Base-by-base conservation (phyloP, 2,797 vertebrate genomes). In the Iguana delicatissima region DNA sequence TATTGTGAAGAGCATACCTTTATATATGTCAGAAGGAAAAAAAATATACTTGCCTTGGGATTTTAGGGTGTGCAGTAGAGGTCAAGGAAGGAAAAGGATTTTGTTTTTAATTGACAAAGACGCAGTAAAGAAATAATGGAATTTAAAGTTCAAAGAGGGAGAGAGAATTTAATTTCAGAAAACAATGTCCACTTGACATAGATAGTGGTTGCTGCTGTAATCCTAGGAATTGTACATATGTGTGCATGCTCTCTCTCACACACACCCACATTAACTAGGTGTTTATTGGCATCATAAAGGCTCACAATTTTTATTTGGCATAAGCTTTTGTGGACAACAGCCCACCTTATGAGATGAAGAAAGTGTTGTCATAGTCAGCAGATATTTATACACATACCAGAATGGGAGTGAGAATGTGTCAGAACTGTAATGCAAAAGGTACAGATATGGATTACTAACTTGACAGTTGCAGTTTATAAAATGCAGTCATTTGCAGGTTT, bases 1-100 rank as follows among this genome's bases (percentile, higher is more conserved):
- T 81, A 72, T 83, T 67, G 62, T 86, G 73, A 93, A 73, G 55
- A 87, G 89, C 29, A 38, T 50, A 93, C 46, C 81, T 84, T 57
- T 88, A 84, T 64, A 1, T 90, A 85, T 84, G 88, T 38, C n/a
- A 38, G 93, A 79, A 46, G 89, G 92, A 88, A 85, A 20, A 20
- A 91, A 32, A 14, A 26, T 59, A 80, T 22, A 12, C 35, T 74
- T 20, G 46, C 67, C 38, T 35, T 74, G 81, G 62, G 1, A 0
- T 79, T 89, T 84, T 35, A 72, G 64, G 79, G 50, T 42, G 72
- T 22, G 29, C 29, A 67, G 3, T 10, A 52, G 16, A 84, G 29
- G 76, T 84, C 46, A 83, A 84, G 77, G 20, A 85, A 81, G 9
- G 46, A 69, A 69, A 3, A 29, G n/a, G 16, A 20, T 13, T 12